Conservation (phyloP, 1,140 invertebrate species). For the Hermatobates lingyangjiaoensis region DNA sequence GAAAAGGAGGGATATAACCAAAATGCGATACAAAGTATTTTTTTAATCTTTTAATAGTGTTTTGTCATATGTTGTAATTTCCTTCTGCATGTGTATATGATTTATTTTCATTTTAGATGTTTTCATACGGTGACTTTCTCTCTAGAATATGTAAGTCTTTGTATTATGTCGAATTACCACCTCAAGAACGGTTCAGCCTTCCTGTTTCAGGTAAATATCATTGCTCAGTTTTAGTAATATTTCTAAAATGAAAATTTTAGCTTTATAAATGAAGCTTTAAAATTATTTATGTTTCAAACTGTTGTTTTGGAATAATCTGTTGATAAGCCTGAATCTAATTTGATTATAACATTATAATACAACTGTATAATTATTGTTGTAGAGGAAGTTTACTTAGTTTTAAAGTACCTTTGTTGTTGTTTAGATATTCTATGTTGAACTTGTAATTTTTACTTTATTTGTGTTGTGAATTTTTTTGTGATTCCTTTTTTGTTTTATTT, state of each 20-base stretch:
- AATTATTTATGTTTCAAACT: not conserved
- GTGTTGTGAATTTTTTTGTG: not conserved
- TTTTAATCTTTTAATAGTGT: too few species aligned
- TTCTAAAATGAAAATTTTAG: too few species aligned
- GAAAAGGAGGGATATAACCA: too few species aligned
- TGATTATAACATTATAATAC: not conserved
- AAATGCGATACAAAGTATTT: too few species aligned
- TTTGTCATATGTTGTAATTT: too few species aligned
- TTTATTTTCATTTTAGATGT: slow-evolving; percentile 34
- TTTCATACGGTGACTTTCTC: slow-evolving; percentile 52
- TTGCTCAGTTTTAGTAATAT: slow-evolving; percentile 1
- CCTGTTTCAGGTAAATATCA: slow-evolving; percentile 50
- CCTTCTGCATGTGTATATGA: too few species aligned
- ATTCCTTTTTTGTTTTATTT: slow-evolving; percentile 7
- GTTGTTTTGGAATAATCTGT: not conserved
- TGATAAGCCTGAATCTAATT: not conserved
- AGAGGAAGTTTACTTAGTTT: not conserved
- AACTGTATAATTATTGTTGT: not conserved
- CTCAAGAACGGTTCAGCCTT: slow-evolving; percentile 48
- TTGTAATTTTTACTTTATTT: not conserved
- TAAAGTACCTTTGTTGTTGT: not conserved
- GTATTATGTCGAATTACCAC: slow-evolving; percentile 60
- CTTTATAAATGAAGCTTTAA: not conserved
- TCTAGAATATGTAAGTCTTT: slow-evolving; percentile 63
- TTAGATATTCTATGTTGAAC: not conserved